Evolutionary conservation across 2,888 invertebrate species (phyloP).

Genomic region (Apodemia hepburni): DNA sequence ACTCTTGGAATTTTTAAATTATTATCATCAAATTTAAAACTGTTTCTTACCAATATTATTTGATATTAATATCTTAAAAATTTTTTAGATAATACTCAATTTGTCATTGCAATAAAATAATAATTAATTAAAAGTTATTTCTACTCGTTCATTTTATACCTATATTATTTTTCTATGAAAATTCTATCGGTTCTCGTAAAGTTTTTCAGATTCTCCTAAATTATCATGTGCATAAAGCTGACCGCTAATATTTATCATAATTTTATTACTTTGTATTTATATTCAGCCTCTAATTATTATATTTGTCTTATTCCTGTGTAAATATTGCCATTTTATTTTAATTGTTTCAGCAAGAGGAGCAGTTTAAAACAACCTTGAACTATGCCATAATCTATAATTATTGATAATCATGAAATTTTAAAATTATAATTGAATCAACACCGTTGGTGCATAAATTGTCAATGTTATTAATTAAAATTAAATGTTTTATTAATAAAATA

Average conservation of each 20-base stretch:
- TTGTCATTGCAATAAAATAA: not conserved
- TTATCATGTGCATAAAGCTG: constrained; percentile 15
- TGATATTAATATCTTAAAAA: no score
- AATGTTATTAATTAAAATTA: not conserved
- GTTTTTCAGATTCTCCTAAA: not conserved
- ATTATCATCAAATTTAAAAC: no score
- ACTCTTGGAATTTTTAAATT: not conserved
- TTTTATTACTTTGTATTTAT: not conserved
- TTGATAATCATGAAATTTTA: constrained; percentile 8
- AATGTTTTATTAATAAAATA: constrained; percentile 23
- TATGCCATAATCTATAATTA: constrained; percentile 14
- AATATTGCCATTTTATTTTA: constrained; percentile 53
- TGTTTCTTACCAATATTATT: no score
- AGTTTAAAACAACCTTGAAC: constrained; percentile 43
- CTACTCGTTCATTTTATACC: no score
- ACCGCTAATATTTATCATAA: constrained; percentile 16
- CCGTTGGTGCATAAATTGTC: constrained; percentile 22
- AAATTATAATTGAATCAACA: constrained; percentile 14
- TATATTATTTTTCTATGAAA: not conserved
- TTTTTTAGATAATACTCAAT: no score
- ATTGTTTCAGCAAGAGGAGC: constrained; percentile 74
- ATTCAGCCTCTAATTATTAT: constrained; percentile 10
- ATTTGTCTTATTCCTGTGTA: constrained; percentile 25
- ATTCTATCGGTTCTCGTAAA: not conserved
- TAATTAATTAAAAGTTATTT: no score